Conservation (phyloP, 2,888 invertebrate species). For the Eupeodes luniger region DNA sequence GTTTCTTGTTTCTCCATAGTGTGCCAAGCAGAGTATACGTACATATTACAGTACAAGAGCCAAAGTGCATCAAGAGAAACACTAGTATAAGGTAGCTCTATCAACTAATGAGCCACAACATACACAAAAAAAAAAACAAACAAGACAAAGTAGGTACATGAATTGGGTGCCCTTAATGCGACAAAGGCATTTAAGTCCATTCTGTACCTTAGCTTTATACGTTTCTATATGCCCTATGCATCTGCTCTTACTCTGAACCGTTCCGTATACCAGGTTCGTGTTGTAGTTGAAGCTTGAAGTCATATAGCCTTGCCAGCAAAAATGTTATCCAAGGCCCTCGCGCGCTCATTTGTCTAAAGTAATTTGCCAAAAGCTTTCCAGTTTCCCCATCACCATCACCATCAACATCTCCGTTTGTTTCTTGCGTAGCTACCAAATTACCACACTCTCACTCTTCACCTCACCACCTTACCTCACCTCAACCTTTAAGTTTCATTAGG, state of each 20-base stretch:
- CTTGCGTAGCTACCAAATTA: slow-evolving; percentile 4
- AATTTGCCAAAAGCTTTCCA: slow-evolving; percentile 56
- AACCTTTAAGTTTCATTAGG: slow-evolving; percentile 27
- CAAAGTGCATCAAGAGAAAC: slow-evolving; percentile 24
- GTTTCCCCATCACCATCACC: background rate
- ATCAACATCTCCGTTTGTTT: background rate
- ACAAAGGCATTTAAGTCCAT: slow-evolving; percentile 60
- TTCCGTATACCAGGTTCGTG: background rate
- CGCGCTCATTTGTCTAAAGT: slow-evolving; percentile 55
- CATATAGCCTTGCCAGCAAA: slow-evolving; percentile 49
- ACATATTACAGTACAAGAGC: slow-evolving; percentile 7
- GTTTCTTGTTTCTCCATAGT: slow-evolving; percentile 4
- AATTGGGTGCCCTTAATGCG: slow-evolving; percentile 72
- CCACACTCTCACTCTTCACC: slow-evolving; percentile 7
- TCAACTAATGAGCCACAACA: slow-evolving; percentile 68
- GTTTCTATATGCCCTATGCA: too few species aligned
- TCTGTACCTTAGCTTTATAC: slow-evolving; percentile 43
- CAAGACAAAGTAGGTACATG: slow-evolving; percentile 53
- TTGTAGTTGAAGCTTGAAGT: slow-evolving; percentile 6
- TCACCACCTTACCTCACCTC: background rate
- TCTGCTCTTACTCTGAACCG: too few species aligned
- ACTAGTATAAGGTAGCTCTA: slow-evolving; percentile 20
- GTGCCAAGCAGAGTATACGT: slow-evolving; percentile 31
- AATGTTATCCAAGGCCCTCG: slow-evolving; percentile 63
- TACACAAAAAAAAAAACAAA: slow-evolving; percentile 6